A percentile compares a stretch with the other conserved stretches of the same genome.
phyloP scores from a whole-genome alignment of 2,797 vertebrate genomes.

The Thripadectes ignobilis region DNA sequence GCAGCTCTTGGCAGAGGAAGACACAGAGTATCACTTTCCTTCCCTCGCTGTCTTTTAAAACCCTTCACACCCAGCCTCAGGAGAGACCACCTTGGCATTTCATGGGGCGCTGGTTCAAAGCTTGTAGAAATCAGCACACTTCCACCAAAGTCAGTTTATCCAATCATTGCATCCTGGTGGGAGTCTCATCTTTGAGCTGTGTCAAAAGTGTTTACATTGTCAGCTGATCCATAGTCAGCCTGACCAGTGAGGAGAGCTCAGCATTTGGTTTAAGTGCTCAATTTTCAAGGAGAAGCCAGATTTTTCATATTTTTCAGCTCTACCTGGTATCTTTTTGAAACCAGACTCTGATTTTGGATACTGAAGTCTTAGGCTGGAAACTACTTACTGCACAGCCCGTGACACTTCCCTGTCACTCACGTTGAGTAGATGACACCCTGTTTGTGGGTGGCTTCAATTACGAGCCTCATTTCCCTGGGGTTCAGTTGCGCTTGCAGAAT shows the following conservation, averaged over 20 bases:
- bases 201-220: not conserved
- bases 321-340: not conserved
- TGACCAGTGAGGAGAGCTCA: not conserved
- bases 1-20: not conserved
- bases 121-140: not conserved
- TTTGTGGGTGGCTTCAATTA: constrained; percentile 20
- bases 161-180: not conserved
- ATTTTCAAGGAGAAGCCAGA: not conserved
- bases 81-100: not conserved
- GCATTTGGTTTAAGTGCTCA: not conserved
- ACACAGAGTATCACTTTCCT: not conserved
- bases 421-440: not conserved
- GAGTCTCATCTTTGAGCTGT: not conserved
- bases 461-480: not conserved
- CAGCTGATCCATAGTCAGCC: not conserved
- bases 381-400: not conserved
- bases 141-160: not conserved
- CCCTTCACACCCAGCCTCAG: not conserved
- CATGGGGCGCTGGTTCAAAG: accelerated
- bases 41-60: not conserved
- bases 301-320: not conserved
- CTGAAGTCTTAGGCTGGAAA: not conserved
- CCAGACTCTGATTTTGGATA: not conserved
- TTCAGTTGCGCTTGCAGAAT: constrained; percentile 13
- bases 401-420: not conserved